Base-by-base conservation (phyloP, 1,140 invertebrate species). In the Nomia melanderi region DNA sequence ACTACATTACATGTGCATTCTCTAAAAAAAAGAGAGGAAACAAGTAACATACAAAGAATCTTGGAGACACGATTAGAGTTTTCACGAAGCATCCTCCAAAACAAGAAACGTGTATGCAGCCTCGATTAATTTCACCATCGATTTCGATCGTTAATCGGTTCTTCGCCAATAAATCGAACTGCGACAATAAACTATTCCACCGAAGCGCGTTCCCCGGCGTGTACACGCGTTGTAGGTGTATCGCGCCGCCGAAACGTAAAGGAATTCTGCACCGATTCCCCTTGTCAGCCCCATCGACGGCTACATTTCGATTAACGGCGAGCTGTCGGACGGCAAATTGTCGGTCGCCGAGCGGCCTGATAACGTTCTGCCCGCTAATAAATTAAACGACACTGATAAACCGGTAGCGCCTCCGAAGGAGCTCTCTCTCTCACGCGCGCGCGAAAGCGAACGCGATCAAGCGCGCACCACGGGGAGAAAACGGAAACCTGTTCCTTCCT, bases 381-480 rank as follows among this genome's bases (percentile, higher is more conserved):
- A 84, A 84, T 84, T 84, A 84, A 84, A 77, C 81, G 59, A 39
- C 57, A 44, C 62, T 60, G 82, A 84, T 84, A 84, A 83, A 84
- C 78, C 71, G 54, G 78, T 77, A 84, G 82, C 74, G 54, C 77
- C 77, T 73, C 75, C 39, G 62, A 63, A 27, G 17, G 29, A 25
- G 29, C 23, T 17, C 54, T 36, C n/a, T 27, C 39, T 33, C 36
- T 23, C 25, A 57, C 33, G 12, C 23, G 25, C 27, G 41, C 23
- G 62, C 8, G 39, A 31, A 57, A 39, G 39, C 39, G 9, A 41
- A 41, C n/a, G n/a, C n/a, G n/a, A n/a, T n/a, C n/a, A n/a, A n/a
- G n/a, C n/a, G n/a, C 7, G 9, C 63, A 53, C 56, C 36, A 69
- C 65, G 23, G 72, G 65, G 72, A 84, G 72, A 66, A 74, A 84